Conservation (phyloP, 2,113 vertebrate genomes). For the Calypte anna region DNA sequence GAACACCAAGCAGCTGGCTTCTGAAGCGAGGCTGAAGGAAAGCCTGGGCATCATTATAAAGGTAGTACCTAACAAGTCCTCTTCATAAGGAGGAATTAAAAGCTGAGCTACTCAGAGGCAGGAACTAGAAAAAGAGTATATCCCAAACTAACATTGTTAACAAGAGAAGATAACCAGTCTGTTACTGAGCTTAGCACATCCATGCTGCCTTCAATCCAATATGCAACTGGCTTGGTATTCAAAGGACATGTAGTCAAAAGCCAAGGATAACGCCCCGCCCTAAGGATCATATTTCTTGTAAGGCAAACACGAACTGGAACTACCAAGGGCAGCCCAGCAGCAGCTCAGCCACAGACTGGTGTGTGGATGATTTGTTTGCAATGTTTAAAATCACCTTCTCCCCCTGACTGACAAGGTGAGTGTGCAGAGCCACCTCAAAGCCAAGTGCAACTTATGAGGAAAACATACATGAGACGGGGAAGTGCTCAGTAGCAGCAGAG, state of each 20-base stretch:
- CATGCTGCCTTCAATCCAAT: background rate
- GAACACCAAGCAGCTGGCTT: background rate
- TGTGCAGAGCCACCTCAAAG: rapidly evolving
- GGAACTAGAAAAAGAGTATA: background rate
- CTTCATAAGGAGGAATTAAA: background rate
- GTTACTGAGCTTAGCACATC: background rate
- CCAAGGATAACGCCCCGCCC: background rate
- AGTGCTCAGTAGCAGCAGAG: background rate
- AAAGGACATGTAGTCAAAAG: background rate
- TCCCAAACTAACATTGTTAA: background rate
- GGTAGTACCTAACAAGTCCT: background rate
- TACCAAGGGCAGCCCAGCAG: background rate
- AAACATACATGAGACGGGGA: rapidly evolving
- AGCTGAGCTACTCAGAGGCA: background rate
- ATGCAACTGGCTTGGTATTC: background rate
- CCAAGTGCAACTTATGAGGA: background rate
- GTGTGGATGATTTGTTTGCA: rapidly evolving
- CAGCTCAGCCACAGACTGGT: rapidly evolving
- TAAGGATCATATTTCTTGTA: background rate
- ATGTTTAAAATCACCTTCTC: rapidly evolving
- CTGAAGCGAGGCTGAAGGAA: background rate
- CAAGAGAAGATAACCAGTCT: background rate
- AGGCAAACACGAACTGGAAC: background rate
- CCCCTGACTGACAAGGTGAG: background rate
- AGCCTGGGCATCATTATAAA: background rate